These are phyloP conservation scores for Euzetes globulus DNA, from an alignment of 2,888 invertebrate species.

Conservation along the genomic window DNA sequence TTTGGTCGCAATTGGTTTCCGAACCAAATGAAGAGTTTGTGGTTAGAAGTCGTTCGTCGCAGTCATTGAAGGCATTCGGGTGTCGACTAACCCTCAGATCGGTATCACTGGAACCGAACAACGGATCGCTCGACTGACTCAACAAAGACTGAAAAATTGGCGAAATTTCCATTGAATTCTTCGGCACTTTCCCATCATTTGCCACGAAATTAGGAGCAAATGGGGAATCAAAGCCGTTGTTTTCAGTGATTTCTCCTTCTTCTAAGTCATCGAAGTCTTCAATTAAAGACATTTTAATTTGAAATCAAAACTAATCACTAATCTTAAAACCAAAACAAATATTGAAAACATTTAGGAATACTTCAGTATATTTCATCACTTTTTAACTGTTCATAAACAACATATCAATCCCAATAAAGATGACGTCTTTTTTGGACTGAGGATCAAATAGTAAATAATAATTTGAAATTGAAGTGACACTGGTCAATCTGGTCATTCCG, in stretches of 20 bases:
- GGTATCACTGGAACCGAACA: constrained; percentile 19
- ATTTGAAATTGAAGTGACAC: too few relatives aligned
- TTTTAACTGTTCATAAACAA: neutral
- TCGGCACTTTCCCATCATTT: neutral
- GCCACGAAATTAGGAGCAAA: neutral
- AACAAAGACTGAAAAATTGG: neutral
- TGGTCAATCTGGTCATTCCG: too few relatives aligned
- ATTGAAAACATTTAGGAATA: neutral
- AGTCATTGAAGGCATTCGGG: constrained; percentile 6
- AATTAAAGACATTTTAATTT: neutral
- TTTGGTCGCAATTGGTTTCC: neutral
- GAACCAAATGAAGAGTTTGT: neutral
- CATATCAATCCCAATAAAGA: too few relatives aligned
- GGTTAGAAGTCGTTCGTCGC: neutral
- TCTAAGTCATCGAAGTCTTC: constrained; percentile 9
- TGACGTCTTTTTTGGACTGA: too few relatives aligned
- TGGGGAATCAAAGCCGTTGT: neutral
- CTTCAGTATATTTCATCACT: neutral
- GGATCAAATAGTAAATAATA: too few relatives aligned
- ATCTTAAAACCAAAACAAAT: neutral
- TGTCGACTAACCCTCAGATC: neutral
- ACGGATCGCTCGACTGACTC: neutral
- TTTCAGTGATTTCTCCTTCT: constrained; percentile 16
- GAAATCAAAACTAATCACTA: neutral
- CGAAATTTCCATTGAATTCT: neutral